Conservation (phyloP, 2,888 invertebrate genomes). For the Platypus cylindrus region DNA sequence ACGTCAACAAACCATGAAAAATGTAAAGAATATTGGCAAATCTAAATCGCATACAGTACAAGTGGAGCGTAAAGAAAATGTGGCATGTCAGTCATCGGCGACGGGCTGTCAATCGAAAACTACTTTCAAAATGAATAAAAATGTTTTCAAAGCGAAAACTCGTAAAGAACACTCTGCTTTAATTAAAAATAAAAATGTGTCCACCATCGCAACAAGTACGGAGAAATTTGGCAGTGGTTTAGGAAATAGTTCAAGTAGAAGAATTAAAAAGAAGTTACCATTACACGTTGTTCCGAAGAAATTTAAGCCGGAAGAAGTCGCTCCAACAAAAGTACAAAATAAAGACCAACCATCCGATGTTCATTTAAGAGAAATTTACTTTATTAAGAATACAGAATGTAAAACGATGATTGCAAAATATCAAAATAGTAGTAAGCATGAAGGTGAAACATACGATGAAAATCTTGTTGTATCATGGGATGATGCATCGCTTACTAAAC, state of each 20-base stretch:
- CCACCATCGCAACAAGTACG: no score
- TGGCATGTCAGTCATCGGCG: constrained; percentile 17
- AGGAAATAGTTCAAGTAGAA: no score
- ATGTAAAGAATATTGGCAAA: constrained; percentile 9
- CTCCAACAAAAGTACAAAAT: no score
- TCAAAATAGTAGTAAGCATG: constrained; percentile 23
- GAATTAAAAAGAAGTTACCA: no score
- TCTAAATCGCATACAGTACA: constrained; percentile 19
- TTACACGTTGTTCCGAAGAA: no score
- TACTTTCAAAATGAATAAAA: no score
- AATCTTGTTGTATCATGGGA: constrained; percentile 31
- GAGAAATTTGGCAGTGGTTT: no score
- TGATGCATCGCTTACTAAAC: constrained; percentile 19
- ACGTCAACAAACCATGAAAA: constrained; percentile 20
- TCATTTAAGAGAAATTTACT: constrained; percentile 31
- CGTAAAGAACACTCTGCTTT: no score
- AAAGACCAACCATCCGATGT: constrained; percentile 20
- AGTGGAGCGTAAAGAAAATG: constrained; percentile 31
- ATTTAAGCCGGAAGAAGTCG: no score
- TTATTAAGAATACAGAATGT: constrained; percentile 29
- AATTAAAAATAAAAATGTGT: no score
- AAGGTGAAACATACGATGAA: constrained; percentile 24
- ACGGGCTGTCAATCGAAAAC: no score
- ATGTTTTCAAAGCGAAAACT: no score
- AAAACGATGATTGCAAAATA: constrained; percentile 32